Conservation (phyloP, 2,113 vertebrate genomes). For the Oryzias celebensis region DNA sequence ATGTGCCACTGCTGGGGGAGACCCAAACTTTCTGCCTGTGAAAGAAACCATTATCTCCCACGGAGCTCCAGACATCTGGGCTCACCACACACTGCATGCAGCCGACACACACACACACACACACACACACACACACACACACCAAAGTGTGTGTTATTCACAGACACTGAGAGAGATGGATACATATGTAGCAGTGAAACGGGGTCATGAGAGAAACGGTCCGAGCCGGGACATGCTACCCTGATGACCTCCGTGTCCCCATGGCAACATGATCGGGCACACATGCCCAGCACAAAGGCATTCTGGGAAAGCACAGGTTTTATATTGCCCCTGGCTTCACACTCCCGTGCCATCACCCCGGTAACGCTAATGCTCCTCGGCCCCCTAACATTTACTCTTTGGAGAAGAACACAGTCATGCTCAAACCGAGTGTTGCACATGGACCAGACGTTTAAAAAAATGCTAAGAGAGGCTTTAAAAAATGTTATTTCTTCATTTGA, state of each 20-base stretch:
- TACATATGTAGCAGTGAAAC: slow-evolving; percentile 26
- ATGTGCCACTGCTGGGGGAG: slow-evolving; percentile 31
- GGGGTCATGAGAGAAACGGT: slow-evolving; percentile 54
- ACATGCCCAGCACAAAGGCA: slow-evolving; percentile 71
- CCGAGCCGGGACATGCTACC: slow-evolving; percentile 69
- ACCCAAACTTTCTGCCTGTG: slow-evolving; percentile 41
- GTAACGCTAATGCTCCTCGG: slow-evolving; percentile 67
- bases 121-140: slow-evolving; percentile 21
- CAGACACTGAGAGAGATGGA: slow-evolving; percentile 21
- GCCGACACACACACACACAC: slow-evolving; percentile 22
- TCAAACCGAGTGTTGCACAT: slow-evolving; percentile 8
- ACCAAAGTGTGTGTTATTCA: slow-evolving; percentile 14
- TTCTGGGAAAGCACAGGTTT: slow-evolving; percentile 78
- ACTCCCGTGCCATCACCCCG: slow-evolving; percentile 64
- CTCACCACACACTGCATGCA: slow-evolving; percentile 38
- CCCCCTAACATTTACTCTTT: slow-evolving; percentile 74
- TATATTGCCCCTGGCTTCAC: slow-evolving; percentile 76
- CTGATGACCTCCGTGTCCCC: slow-evolving; percentile 58
- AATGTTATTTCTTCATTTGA: too few species aligned
- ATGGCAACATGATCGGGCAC: slow-evolving; percentile 70
- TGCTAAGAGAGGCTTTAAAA: too few species aligned
- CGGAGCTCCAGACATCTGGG: slow-evolving; percentile 62
- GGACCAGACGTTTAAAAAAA: neutral
- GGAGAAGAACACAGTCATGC: slow-evolving; percentile 33
- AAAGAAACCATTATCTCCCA: slow-evolving; percentile 69